Evolutionary conservation across 2,797 vertebrate genomes (phyloP).

Genomic region (Urocyon cinereoargenteus): DNA sequence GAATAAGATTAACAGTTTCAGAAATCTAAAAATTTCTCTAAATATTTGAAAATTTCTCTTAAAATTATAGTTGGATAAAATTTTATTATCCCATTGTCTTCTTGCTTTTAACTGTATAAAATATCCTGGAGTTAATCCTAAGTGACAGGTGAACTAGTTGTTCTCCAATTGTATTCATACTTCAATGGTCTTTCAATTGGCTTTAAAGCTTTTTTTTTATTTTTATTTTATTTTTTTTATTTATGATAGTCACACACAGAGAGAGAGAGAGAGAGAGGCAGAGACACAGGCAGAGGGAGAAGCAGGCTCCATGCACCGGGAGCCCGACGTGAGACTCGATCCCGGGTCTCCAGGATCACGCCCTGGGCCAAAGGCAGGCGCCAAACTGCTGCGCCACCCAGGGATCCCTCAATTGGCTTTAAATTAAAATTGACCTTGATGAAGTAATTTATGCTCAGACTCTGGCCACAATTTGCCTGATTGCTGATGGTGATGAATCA

Average conservation of each 20-base stretch:
- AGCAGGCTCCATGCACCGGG: too few species aligned
- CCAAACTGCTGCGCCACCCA: too few species aligned
- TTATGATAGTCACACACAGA: too few species aligned
- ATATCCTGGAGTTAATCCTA: background rate
- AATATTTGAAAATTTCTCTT: background rate
- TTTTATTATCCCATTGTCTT: background rate
- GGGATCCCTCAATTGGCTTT: background rate
- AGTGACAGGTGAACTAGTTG: background rate
- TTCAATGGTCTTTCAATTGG: background rate
- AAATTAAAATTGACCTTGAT: background rate
- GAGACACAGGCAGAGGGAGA: too few species aligned
- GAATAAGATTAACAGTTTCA: background rate
- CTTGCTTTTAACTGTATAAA: background rate
- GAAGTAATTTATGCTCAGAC: background rate
- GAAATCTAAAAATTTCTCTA: background rate
- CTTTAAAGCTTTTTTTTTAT: background rate
- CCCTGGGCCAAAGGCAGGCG: too few species aligned
- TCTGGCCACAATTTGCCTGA: background rate
- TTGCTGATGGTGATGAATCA: conserved; percentile 37
- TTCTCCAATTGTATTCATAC: background rate
- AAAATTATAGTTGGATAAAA: background rate
- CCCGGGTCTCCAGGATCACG: too few species aligned
- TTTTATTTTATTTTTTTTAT: too few species aligned
- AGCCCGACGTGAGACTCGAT: too few species aligned
- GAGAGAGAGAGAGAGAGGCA: too few species aligned